These are phyloP conservation scores for Mesembrinibis cayennensis DNA, from an alignment of 2,113 vertebrate species.

Conservation along the genomic window DNA sequence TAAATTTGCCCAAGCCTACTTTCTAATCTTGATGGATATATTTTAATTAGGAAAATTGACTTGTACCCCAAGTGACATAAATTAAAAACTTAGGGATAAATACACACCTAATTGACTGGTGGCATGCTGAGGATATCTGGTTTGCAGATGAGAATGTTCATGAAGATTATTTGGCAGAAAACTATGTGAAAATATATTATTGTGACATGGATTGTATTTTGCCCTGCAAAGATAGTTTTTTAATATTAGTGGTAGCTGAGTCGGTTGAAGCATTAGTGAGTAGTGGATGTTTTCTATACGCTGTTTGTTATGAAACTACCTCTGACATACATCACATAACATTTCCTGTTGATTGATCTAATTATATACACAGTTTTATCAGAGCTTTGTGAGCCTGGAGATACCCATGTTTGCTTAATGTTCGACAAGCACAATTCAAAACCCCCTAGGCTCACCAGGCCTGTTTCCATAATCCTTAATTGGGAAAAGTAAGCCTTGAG, in stretches of 20 bases:
- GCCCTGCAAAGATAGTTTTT: neutral
- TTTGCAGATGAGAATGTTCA: constrained; percentile 19
- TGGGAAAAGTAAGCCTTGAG: constrained; percentile 69
- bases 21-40: constrained; percentile 44
- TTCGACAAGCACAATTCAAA: constrained; percentile 72
- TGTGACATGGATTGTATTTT: neutral
- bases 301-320: constrained; percentile 25
- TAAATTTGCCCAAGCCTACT: constrained; percentile 6
- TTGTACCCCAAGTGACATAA: constrained; percentile 12
- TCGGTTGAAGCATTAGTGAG: neutral
- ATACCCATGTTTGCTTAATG: constrained; percentile 72
- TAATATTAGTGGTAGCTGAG: neutral
- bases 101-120: constrained; percentile 26
- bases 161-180: neutral
- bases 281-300: neutral
- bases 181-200: neutral
- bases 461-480: constrained; percentile 73
- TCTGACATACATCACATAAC: constrained; percentile 56
- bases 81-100: constrained; percentile 52
- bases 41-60: constrained; percentile 34
- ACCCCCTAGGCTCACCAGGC: constrained; percentile 65
- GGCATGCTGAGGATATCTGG: constrained; percentile 27
- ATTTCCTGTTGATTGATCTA: constrained; percentile 71
- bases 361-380: constrained; percentile 73
- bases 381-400: constrained; percentile 71